phyloP scores from a whole-genome alignment of 2,797 vertebrate genomes.

The Tokudaia muenninki region DNA sequence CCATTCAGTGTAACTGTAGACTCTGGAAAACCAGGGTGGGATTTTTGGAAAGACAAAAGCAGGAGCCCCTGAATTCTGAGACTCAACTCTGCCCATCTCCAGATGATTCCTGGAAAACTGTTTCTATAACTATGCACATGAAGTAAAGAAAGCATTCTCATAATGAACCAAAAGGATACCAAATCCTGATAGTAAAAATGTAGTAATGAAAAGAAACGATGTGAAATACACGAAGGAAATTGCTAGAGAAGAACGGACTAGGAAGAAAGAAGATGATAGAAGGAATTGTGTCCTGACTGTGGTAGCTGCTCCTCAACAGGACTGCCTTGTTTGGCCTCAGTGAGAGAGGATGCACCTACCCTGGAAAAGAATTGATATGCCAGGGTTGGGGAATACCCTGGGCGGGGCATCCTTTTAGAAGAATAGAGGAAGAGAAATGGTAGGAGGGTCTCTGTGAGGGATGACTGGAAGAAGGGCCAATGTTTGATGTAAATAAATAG shows the following conservation, averaged over 20 bases:
- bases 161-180: not conserved
- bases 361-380: no score
- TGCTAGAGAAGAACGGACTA: not conserved
- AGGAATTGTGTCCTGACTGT: not conserved
- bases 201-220: not conserved
- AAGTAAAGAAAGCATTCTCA: not conserved
- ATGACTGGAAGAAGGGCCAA: no score
- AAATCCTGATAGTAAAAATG: not conserved
- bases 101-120: not conserved
- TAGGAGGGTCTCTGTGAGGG: no score
- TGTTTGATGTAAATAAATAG: no score
- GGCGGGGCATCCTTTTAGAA: no score
- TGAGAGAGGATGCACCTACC: no score
- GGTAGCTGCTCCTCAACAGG: no score
- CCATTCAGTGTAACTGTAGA: not conserved
- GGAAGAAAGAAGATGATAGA: not conserved
- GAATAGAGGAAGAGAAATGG: no score
- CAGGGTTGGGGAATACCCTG: no score
- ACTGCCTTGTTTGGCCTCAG: no score
- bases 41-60: not conserved
- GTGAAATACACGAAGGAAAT: not conserved
- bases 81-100: not conserved
- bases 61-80: rapidly evolving
- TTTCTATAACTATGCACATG: not conserved
- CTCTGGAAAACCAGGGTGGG: not conserved